These are phyloP conservation scores for Euphysa ruthae DNA, from an alignment of 30 jellyfish, hydroid and myxozoan genomes.

Conservation along the genomic window DNA sequence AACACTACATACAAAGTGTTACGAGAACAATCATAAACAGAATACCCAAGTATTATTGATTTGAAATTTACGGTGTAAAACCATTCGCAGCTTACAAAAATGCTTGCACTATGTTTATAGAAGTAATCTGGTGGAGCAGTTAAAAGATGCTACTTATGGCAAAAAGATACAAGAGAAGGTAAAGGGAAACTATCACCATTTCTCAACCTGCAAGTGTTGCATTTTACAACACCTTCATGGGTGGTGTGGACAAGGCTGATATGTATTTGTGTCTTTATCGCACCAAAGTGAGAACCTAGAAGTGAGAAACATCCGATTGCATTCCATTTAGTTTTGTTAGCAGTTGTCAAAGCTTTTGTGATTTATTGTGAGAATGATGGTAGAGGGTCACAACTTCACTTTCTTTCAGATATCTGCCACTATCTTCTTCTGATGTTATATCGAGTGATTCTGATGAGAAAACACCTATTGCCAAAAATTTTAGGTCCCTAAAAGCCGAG, in stretches of 20 bases:
- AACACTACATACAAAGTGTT: too few relatives aligned
- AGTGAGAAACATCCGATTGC: slow-evolving; percentile 36
- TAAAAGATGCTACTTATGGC: too few relatives aligned
- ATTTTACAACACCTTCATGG: too few relatives aligned
- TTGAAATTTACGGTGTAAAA: too few relatives aligned
- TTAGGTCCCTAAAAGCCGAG: slow-evolving; percentile 23
- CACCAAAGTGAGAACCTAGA: slow-evolving; percentile 29
- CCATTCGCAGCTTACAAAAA: too few relatives aligned
- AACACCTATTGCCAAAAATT: neutral
- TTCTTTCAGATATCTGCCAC: neutral
- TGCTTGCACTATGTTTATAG: too few relatives aligned
- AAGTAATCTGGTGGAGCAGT: too few relatives aligned
- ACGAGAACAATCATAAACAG: too few relatives aligned
- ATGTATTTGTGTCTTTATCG: slow-evolving; percentile 33
- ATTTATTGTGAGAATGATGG: slow-evolving; percentile 29
- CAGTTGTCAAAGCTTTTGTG: slow-evolving; percentile 26
- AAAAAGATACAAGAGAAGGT: too few relatives aligned
- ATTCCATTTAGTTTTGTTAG: slow-evolving; percentile 7
- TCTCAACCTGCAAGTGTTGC: too few relatives aligned
- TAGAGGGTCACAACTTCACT: neutral
- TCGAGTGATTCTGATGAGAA: slow-evolving; percentile 11
- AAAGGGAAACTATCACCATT: too few relatives aligned
- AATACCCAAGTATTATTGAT: too few relatives aligned
- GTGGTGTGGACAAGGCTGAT: slow-evolving; percentile 36
- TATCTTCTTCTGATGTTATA: neutral